phyloP scores from a whole-genome alignment of 2,113 vertebrate species.

The Aptenodytes forsteri region DNA sequence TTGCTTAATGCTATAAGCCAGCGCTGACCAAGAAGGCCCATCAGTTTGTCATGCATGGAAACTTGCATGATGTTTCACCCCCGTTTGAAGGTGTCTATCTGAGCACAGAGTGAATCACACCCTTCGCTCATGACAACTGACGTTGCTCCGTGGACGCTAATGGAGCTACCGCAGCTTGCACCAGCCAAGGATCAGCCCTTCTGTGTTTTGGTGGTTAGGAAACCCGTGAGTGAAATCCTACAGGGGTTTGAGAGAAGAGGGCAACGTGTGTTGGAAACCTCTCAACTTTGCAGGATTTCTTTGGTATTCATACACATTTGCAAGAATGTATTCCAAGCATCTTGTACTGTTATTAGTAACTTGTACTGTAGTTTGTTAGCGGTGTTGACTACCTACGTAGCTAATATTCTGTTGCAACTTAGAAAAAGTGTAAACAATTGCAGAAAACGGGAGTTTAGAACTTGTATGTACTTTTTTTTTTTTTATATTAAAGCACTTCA shows the following conservation, averaged over 20 bases:
- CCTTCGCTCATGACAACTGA: background rate
- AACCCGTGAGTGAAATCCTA: background rate
- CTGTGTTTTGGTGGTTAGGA: slow-evolving; percentile 23
- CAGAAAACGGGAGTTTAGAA: slow-evolving; percentile 67
- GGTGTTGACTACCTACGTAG: slow-evolving; percentile 71
- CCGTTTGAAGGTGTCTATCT: background rate
- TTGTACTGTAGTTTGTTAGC: slow-evolving; percentile 77
- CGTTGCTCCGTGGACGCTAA: background rate
- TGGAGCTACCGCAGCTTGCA: background rate
- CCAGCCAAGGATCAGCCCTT: background rate
- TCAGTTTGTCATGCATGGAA: background rate
- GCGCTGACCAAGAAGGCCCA: background rate
- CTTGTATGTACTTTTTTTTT: slow-evolving; percentile 42
- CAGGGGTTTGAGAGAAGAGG: background rate
- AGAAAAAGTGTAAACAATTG: slow-evolving; percentile 71
- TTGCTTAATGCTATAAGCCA: background rate
- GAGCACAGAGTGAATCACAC: background rate
- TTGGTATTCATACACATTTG: slow-evolving; percentile 45
- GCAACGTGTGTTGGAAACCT: background rate
- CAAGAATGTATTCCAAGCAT: slow-evolving; percentile 63
- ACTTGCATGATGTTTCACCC: background rate
- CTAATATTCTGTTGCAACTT: slow-evolving; percentile 73
- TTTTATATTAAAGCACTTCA: slow-evolving; percentile 40
- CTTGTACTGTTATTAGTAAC: slow-evolving; percentile 69
- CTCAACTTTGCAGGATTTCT: slow-evolving; percentile 11